These are phyloP conservation scores for Chaetops frenatus DNA, from an alignment of 2,113 vertebrate genomes.

Conservation along the genomic window DNA sequence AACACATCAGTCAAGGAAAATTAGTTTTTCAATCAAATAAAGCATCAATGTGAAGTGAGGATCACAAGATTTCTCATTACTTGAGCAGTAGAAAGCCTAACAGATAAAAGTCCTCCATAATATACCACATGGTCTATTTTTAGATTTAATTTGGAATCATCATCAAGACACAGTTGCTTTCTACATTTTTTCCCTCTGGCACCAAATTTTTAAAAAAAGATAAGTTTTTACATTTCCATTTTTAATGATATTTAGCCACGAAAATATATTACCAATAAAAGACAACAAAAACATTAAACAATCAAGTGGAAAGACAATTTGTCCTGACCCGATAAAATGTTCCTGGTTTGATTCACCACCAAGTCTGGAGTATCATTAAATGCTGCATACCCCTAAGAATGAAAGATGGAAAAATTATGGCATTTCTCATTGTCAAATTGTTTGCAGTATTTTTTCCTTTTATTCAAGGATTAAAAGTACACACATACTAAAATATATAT, in stretches of 20 bases:
- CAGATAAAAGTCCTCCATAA: not conserved
- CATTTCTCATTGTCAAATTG: not conserved
- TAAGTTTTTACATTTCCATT: not conserved
- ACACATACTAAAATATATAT: not conserved
- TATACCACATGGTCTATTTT: not conserved
- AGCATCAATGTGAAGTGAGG: not conserved
- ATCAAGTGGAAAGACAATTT: not conserved
- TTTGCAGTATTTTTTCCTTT: not conserved
- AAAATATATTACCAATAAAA: not conserved
- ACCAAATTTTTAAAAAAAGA: not conserved
- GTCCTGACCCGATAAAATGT: slow-evolving; percentile 77
- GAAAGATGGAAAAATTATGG: not conserved
- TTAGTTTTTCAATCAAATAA: not conserved
- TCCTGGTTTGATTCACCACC: slow-evolving; percentile 80
- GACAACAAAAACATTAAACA: not conserved
- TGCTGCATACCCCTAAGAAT: slow-evolving; percentile 79
- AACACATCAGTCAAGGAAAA: not conserved
- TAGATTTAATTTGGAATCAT: not conserved
- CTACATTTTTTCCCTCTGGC: not conserved
- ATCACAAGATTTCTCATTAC: not conserved
- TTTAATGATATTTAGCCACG: not conserved
- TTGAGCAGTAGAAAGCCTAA: not conserved
- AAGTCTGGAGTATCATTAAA: slow-evolving; percentile 84
- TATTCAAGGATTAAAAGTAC: not conserved
- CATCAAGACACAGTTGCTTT: not conserved